Evolutionary conservation across 35 echinoderm and acorn worm genomes (phyloP), one percentile per base, ranked within the genome.

Genomic region (Apostichopus parvimensis): DNA sequence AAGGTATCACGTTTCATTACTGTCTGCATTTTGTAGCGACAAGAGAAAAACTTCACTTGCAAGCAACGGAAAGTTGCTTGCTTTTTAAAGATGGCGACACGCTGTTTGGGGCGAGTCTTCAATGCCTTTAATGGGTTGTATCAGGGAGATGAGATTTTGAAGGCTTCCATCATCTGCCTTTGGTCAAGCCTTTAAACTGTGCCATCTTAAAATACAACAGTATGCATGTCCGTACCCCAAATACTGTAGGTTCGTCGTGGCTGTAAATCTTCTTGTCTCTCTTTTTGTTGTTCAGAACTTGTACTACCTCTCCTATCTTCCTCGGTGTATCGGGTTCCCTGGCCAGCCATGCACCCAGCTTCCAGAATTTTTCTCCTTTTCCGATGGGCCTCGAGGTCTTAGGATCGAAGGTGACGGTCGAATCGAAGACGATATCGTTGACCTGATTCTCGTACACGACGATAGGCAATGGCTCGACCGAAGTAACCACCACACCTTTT

Each of bases 381-480:
- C 8, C 23, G 56, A 87, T 59, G 5, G 83, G 83, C 53, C 56
- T 56, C 5, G 83, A 87, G 11, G n/a, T 64, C 60, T 56, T 85
- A 9, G 83, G 83, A 66, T 87, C 83, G 60, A 87, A 87, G 20
- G 83, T 59, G n/a, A 87, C 54, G 23, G 83, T 87, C 10, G 83
- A 87, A 56, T 87, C 83, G 9, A 87, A 87, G 9, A 18, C 60
- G 10, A 87, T 12, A 18, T 87, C 56, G 22, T 87, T 87, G 5
- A 87, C 83, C 60, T 87, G 83, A 56, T 87, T 87, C 56, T 87
- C 83, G 21, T 87, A 87, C 34, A 87, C 83, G 3, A 56, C 60
- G 8, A 87, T 87, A 56, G 83, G 83, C 45, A 56, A 59, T 17
- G 83, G 83, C 26, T 87, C 14, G 8, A 87, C 83, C 9, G 83